These are phyloP conservation scores for Cephus sareptanus DNA, from an alignment of 2,888 invertebrate genomes.

Conservation along the genomic window DNA sequence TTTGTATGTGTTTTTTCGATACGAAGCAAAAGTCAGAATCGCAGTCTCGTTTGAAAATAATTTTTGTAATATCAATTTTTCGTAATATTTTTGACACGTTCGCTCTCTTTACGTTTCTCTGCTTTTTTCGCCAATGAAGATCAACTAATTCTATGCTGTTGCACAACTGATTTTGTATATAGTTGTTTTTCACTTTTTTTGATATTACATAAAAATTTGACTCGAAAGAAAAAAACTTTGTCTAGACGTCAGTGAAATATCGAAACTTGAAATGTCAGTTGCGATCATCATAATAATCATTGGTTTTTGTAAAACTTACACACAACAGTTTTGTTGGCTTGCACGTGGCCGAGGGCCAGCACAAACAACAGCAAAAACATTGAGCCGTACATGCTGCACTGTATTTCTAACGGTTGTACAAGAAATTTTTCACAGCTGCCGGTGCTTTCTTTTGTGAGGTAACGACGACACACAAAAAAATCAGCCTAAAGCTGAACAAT, in stretches of 20 bases:
- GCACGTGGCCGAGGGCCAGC: neutral
- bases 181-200: neutral
- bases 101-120: too few relatives aligned
- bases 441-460: neutral
- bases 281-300: neutral
- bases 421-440: neutral
- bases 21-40: too few relatives aligned
- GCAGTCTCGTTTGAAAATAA: too few relatives aligned
- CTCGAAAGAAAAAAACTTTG: neutral
- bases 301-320: neutral
- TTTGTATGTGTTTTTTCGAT: too few relatives aligned
- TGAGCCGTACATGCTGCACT: neutral
- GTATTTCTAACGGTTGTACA: neutral
- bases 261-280: neutral
- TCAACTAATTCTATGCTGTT: neutral
- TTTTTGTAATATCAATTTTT: too few relatives aligned
- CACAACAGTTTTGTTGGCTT: neutral
- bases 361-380: neutral
- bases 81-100: too few relatives aligned
- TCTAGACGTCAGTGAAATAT: neutral
- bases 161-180: neutral
- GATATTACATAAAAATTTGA: neutral
- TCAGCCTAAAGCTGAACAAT: neutral
- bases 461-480: neutral
- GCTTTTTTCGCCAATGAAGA: too few relatives aligned